Conservation (phyloP, 2,113 vertebrate species). For the Mesembrinibis cayennensis region DNA sequence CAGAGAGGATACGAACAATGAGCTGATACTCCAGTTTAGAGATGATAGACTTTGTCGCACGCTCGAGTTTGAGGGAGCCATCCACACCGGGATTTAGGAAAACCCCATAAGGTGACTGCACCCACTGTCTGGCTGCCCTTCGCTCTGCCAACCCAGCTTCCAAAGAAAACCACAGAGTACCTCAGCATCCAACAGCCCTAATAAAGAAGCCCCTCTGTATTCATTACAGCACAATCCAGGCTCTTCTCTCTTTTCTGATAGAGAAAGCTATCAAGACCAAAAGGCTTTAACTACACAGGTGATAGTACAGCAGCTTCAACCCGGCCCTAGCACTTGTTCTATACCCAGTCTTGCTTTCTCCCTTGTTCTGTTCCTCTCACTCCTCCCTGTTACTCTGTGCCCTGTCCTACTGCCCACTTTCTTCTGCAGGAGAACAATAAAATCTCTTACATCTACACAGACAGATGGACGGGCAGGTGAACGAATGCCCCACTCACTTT, state of each 20-base stretch:
- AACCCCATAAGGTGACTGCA: background rate
- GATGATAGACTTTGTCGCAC: background rate
- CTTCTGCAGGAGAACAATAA: background rate
- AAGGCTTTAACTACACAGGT: background rate
- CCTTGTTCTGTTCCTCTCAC: background rate
- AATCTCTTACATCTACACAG: background rate
- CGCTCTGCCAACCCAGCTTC: background rate
- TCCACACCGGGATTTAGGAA: background rate
- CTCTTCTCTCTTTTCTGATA: background rate
- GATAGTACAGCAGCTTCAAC: background rate
- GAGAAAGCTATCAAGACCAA: background rate
- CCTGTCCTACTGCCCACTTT: background rate
- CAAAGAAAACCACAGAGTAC: background rate
- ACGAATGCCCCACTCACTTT: background rate
- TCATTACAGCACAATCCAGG: background rate
- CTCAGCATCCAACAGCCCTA: background rate
- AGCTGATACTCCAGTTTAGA: background rate
- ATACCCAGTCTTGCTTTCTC: background rate
- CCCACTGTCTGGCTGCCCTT: background rate
- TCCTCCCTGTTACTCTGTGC: background rate
- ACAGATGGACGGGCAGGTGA: conserved; percentile 13
- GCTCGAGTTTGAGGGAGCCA: background rate
- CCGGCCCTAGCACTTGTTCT: background rate
- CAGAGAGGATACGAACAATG: background rate
- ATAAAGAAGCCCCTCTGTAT: background rate